Base-by-base conservation (phyloP, 2,113 vertebrate species). In the Amphiprion percula region DNA sequence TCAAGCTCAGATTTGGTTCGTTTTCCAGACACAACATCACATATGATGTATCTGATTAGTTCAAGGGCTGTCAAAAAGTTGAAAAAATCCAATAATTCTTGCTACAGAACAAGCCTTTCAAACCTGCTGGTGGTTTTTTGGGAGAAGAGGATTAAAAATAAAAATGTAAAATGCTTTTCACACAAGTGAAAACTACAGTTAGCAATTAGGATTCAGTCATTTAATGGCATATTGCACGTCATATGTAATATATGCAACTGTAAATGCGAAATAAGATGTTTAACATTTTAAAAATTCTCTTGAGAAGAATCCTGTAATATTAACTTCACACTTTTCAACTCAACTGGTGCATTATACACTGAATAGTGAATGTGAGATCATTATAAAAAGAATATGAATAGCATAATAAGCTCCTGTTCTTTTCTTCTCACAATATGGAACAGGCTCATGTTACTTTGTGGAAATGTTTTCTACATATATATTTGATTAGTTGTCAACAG, bases 301-400 rank as follows among this genome's bases (percentile, higher is more conserved):
- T n/a, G 9, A 17, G 49, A 17, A 15, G 7, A n/a, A 33, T 5
- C 3, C 33, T 37, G 33, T 37, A 7, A 37, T 37, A 30, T 6
- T 1, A 1, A 9, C 0, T 37, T 37, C 33, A 37, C 33, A 37
- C 33, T 37, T 37, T 37, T 37, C 5, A 37, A 37, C 50, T 7
- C 23, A 56, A 49, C 52, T 58, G 50, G n/a, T 66, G 54, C 58
- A 56, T 23, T n/a, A 28, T 23, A 26, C 21, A 39, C 54, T 52
- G 17, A 11, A 52, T 19, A n/a, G 7, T 50, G 17, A 52, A 26
- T 26, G 17, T n/a, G 17, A 10, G 49, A n/a, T 50, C 19, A 50
- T 50, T 50, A 52, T 17, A 52, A 52, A 52, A 2, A 19, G 8
- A 49, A 17, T 6, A 49, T 3, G 5, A 19, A 5, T 49, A 39